Percentiles rank a stretch among this genome's conserved stretches.
Conservation (phyloP, 2,113 vertebrate species). For the Falcunculus frontatus region DNA sequence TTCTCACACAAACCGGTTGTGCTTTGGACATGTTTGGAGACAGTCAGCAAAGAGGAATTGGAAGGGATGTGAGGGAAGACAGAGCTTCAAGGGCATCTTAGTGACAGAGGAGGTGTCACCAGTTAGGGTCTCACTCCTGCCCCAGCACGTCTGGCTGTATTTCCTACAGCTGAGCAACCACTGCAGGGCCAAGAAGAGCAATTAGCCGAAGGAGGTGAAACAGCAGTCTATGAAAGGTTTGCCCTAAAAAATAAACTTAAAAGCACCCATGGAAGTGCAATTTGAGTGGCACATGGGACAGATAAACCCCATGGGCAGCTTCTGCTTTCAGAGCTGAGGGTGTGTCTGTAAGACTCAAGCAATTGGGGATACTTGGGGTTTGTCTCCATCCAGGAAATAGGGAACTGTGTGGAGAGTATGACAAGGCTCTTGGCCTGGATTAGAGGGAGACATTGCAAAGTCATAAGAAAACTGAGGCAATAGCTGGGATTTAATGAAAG, state of each 20-base stretch:
- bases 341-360: too few species aligned
- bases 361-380: rapidly evolving
- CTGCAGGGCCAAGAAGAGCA: not conserved
- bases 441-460: not conserved
- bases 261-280: not conserved
- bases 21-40: not conserved
- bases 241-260: not conserved
- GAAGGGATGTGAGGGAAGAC: not conserved
- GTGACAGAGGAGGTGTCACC: not conserved
- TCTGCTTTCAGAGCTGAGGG: not conserved
- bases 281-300: not conserved
- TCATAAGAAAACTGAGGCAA: not conserved
- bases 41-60: not conserved
- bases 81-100: not conserved
- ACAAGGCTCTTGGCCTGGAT: not conserved
- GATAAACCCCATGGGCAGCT: not conserved
- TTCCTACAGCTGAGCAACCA: not conserved
- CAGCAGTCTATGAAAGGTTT: not conserved
- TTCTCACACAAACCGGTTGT: not conserved
- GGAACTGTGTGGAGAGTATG: not conserved
- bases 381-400: not conserved
- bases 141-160: not conserved
- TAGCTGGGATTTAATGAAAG: slow-evolving; percentile 10
- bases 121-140: not conserved
- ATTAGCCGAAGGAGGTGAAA: not conserved